Percentiles rank a stretch among this genome's conserved stretches.
Conservation (phyloP, 35 echinoderm and acorn worm genomes). For the Ophiothrix spiculata region DNA sequence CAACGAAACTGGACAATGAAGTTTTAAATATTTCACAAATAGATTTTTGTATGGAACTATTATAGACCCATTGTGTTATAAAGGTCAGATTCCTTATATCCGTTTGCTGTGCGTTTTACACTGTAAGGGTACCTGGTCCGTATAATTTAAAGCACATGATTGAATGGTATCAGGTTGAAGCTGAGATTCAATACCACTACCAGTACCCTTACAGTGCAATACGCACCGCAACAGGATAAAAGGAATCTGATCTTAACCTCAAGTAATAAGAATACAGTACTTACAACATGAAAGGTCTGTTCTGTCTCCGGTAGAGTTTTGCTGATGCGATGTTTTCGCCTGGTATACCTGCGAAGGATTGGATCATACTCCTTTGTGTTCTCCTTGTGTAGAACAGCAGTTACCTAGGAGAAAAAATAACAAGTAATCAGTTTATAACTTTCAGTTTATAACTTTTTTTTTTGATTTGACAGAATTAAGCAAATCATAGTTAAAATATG, state of each 20-base stretch:
- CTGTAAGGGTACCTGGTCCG: too few species aligned
- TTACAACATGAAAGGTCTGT: conserved; percentile 55
- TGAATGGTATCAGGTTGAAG: too few species aligned
- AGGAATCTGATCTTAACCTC: too few species aligned
- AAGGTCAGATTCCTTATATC: too few species aligned
- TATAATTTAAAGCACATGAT: too few species aligned
- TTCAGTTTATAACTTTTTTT: too few species aligned
- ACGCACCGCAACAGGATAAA: neutral
- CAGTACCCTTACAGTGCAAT: neutral
- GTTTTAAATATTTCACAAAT: neutral
- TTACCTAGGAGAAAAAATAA: too few species aligned
- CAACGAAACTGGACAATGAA: neutral
- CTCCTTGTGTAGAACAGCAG: conserved; percentile 42
- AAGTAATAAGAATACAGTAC: neutral
- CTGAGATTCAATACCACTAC: too few species aligned
- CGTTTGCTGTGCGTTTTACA: too few species aligned
- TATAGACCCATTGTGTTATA: neutral
- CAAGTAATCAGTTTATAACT: too few species aligned
- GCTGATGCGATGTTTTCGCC: conserved; percentile 24
- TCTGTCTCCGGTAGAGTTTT: conserved; percentile 21
- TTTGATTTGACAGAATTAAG: too few species aligned
- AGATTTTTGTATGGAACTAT: neutral
- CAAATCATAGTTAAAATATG: too few species aligned
- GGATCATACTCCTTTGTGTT: conserved; percentile 31
- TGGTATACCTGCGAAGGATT: conserved; percentile 20